Percentiles rank a stretch among this genome's conserved stretches.
phyloP scores from a whole-genome alignment of 2,113 vertebrate genomes.

The Diphyllodes magnificus region DNA sequence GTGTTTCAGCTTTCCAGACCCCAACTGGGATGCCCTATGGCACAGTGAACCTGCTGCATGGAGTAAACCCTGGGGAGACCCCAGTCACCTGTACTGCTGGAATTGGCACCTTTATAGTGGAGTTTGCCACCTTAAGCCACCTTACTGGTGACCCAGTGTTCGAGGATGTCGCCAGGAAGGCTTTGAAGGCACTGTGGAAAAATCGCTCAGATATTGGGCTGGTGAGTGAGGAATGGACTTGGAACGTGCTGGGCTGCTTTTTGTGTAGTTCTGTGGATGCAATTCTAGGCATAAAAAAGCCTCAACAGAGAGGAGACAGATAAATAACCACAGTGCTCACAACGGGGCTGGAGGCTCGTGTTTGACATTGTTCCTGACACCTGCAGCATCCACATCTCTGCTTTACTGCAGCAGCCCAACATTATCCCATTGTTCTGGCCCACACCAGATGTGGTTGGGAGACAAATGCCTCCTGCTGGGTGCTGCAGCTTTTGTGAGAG shows the following conservation, averaged over 20 bases:
- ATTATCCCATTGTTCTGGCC: background rate
- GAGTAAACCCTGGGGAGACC: conserved; percentile 90
- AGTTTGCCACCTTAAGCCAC: conserved; percentile 90
- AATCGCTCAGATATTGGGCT: conserved; percentile 92
- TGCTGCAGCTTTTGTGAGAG: background rate
- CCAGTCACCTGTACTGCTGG: conserved; percentile 95
- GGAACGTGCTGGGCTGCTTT: background rate
- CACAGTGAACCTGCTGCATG: conserved; percentile 90
- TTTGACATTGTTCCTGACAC: background rate
- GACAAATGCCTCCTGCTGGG: background rate
- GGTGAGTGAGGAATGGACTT: conserved; percentile 70
- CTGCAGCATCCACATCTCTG: background rate
- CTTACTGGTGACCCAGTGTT: conserved; percentile 89
- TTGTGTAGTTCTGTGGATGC: background rate
- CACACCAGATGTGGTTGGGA: background rate
- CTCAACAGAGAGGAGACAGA: background rate
- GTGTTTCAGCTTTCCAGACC: conserved; percentile 89
- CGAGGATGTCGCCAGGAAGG: conserved; percentile 81
- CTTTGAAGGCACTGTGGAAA: conserved; percentile 87
- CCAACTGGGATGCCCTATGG: conserved; percentile 95
- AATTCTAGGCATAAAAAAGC: background rate
- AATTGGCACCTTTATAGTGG: conserved; percentile 95
- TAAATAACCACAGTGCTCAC: background rate
- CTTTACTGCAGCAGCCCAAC: background rate
- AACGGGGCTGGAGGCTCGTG: fast-evolving